phyloP scores from a whole-genome alignment of 2,888 invertebrate genomes.

The Phyto melanocephala region DNA sequence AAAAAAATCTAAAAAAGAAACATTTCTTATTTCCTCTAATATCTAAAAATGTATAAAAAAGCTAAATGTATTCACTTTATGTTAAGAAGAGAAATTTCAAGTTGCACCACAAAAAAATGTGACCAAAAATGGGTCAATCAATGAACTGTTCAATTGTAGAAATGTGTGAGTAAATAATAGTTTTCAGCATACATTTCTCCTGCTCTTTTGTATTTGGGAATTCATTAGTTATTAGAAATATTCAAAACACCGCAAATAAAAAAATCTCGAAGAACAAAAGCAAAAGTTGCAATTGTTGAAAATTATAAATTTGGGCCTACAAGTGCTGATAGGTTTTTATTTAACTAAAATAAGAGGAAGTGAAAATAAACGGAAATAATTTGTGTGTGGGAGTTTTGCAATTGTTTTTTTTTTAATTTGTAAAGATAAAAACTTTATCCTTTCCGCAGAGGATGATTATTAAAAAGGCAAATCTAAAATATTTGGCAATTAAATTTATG shows the following conservation, averaged over 20 bases:
- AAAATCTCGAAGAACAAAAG: neutral
- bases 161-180: conserved; percentile 15
- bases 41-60: neutral
- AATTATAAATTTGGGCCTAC: neutral
- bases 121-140: conserved; percentile 51
- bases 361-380: neutral
- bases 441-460: too few species aligned
- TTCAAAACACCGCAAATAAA: neutral
- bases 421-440: neutral
- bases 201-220: neutral
- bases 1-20: too few species aligned
- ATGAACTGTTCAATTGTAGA: conserved; percentile 21
- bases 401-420: conserved; percentile 4
- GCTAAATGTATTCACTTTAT: neutral
- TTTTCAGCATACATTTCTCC: neutral
- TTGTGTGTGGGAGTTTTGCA: neutral
- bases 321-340: neutral
- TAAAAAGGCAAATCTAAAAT: too few species aligned
- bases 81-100: neutral
- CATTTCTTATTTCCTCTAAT: neutral
- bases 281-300: neutral
- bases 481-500: too few species aligned
- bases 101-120: neutral
- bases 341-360: neutral
- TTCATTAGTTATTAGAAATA: conserved; percentile 22